A percentile compares a stretch with the other conserved stretches of the same genome.
Conservation (phyloP, 2,113 vertebrate genomes). For the Calypte anna region DNA sequence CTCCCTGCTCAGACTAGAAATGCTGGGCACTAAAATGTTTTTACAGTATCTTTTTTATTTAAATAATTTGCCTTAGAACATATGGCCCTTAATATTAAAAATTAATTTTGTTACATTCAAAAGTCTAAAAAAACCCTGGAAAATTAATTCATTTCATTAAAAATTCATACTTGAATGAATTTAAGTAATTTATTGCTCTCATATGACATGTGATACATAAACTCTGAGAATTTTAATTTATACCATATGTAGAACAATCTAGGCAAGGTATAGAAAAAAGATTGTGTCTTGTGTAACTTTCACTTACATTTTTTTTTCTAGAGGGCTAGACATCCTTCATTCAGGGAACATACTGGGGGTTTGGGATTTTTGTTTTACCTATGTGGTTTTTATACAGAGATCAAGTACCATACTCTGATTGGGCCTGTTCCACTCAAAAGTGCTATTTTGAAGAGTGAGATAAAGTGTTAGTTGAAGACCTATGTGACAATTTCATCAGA, state of each 20-base stretch:
- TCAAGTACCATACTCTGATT: not conserved
- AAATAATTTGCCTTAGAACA: not conserved
- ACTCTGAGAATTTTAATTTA: not conserved
- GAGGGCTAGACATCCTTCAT: not conserved
- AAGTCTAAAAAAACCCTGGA: not conserved
- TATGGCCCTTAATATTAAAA: not conserved
- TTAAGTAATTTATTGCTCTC: not conserved
- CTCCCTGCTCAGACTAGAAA: not conserved
- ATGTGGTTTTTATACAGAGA: not conserved
- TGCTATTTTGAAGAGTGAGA: not conserved
- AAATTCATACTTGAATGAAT: not conserved
- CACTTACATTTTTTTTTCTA: not conserved
- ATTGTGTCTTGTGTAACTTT: not conserved
- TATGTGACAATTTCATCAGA: not conserved
- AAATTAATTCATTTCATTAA: not conserved
- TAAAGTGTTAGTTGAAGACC: not conserved
- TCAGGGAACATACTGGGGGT: accelerated
- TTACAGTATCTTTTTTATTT: not conserved
- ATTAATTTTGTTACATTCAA: not conserved
- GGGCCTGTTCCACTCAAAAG: not conserved
- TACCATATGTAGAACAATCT: not conserved
- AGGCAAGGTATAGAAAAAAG: not conserved
- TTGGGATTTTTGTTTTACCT: not conserved
- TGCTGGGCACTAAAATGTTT: not conserved
- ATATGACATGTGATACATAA: not conserved